A percentile compares a stretch with the other conserved stretches of the same genome.
phyloP scores from a whole-genome alignment of 1,140 invertebrate species.

The Scaptomyza graminum region DNA sequence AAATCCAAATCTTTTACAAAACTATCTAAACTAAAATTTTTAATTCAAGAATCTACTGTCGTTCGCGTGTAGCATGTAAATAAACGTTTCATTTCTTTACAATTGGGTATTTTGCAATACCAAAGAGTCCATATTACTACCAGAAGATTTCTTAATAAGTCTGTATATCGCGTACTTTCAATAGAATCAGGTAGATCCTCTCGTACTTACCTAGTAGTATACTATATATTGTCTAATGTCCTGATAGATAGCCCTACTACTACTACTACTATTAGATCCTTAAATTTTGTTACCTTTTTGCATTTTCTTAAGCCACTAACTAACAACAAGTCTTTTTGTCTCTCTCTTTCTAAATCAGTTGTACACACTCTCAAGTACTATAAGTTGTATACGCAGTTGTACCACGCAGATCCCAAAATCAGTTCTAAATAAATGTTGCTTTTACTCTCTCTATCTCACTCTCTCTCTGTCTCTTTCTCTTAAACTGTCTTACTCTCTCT shows the following conservation, averaged over 20 bases:
- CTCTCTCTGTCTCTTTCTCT: no score
- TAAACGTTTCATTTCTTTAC: conserved; percentile 45
- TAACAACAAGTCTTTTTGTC: conserved; percentile 4
- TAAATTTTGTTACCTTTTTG: neutral
- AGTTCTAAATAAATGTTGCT: conserved; percentile 7
- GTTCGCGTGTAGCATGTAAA: conserved; percentile 54
- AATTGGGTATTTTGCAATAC: conserved; percentile 80
- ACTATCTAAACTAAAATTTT: conserved; percentile 9
- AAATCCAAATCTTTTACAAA: conserved; percentile 16
- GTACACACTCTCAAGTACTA: neutral
- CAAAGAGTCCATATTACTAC: conserved; percentile 84
- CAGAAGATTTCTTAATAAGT: conserved; percentile 84
- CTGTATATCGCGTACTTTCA: conserved; percentile 51
- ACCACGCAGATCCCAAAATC: conserved; percentile 21
- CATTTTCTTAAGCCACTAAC: conserved; percentile 9
- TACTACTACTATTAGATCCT: neutral
- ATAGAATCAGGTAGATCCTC: conserved; percentile 17
- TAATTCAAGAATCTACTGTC: conserved; percentile 34
- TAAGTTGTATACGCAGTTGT: neutral
- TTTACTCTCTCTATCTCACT: neutral
- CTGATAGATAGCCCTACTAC: conserved; percentile 4
- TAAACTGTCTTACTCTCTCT: no score
- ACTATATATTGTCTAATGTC: neutral
- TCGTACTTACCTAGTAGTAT: conserved; percentile 1
- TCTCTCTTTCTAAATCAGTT: conserved; percentile 2